Conservation (phyloP, 2,797 vertebrate species). For the Babyrousa celebensis region DNA sequence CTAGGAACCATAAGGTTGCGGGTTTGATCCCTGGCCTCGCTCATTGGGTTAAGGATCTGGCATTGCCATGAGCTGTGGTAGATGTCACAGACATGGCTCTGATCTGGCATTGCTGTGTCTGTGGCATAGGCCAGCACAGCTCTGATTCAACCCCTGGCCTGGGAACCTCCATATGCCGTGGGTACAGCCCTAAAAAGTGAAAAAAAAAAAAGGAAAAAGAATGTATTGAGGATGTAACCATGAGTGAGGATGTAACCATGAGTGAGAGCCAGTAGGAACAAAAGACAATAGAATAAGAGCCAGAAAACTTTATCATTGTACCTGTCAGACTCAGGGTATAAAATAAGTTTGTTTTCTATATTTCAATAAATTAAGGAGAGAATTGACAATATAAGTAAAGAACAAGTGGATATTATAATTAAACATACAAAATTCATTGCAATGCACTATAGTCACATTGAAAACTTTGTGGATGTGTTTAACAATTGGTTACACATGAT, state of each 20-base stretch:
- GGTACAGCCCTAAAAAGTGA: too few relatives aligned
- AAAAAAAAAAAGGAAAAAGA: too few relatives aligned
- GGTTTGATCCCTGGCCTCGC: too few relatives aligned
- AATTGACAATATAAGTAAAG: neutral
- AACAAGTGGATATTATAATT: neutral
- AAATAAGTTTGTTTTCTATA: slow-evolving; percentile 4
- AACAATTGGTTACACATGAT: neutral
- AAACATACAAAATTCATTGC: neutral
- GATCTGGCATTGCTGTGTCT: too few relatives aligned
- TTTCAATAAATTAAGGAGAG: neutral
- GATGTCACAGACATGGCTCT: too few relatives aligned
- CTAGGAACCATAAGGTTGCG: too few relatives aligned
- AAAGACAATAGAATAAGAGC: neutral
- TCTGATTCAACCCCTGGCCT: too few relatives aligned
- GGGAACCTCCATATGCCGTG: too few relatives aligned
- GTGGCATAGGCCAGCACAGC: too few relatives aligned
- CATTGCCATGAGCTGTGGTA: too few relatives aligned
- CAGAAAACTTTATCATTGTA: slow-evolving; percentile 27
- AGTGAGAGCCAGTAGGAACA: neutral
- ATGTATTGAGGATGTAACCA: too few relatives aligned
- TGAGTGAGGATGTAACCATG: neutral
- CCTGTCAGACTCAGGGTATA: neutral
- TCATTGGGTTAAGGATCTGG: too few relatives aligned
- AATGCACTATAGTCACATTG: neutral
- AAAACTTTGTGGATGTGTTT: slow-evolving; percentile 51